Conservation (phyloP, 2,888 invertebrate species). For the Clostera curtula region DNA sequence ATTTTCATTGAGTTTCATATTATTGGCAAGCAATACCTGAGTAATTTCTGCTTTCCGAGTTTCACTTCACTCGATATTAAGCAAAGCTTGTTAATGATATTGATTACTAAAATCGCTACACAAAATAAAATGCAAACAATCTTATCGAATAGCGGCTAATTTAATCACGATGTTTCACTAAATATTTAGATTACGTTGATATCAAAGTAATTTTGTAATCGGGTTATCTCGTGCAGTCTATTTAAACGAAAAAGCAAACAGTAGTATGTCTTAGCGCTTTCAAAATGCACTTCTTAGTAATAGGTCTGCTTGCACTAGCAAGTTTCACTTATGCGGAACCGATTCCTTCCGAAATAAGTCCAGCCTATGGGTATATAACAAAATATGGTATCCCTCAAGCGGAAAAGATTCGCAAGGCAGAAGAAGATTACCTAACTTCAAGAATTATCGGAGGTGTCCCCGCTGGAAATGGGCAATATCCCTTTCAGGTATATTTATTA, state of each 20-base stretch:
- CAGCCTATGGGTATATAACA: conserved; percentile 34
- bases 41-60: too few species aligned
- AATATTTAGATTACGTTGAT: neutral
- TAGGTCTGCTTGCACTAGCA: conserved; percentile 19
- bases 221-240: too few species aligned
- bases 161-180: neutral
- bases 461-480: conserved; percentile 30
- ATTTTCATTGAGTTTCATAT: too few species aligned
- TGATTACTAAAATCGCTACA: too few species aligned
- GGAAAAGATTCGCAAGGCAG: conserved; percentile 30
- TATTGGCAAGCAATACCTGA: too few species aligned
- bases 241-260: neutral
- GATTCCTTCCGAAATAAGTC: too few species aligned
- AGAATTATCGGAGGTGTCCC: conserved; percentile 36
- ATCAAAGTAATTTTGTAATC: conserved; percentile 1
- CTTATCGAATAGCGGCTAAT: neutral
- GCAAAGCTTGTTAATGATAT: too few species aligned
- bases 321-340: conserved; percentile 22
- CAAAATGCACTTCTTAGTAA: conserved; percentile 19
- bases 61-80: too few species aligned
- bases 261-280: conserved; percentile 1
- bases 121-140: too few species aligned
- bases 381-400: conserved; percentile 37
- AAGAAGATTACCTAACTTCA: conserved; percentile 18
- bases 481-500: conserved; percentile 28